Conservation (phyloP, 2,113 vertebrate species). For the Diglossa brunneiventris region DNA sequence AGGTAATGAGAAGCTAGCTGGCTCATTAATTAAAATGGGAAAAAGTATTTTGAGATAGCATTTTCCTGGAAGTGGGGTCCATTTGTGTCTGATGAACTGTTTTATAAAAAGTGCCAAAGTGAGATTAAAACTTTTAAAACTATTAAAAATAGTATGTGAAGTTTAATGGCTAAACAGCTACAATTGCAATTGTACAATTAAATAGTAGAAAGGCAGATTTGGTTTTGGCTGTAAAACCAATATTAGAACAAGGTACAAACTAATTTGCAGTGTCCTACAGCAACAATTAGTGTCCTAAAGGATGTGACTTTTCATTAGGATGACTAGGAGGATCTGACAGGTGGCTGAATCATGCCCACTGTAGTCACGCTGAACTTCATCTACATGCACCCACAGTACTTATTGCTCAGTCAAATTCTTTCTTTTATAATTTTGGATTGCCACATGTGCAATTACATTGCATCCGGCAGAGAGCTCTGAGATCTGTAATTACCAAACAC, state of each 20-base stretch:
- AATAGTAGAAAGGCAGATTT: conserved; percentile 11
- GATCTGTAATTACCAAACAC: conserved; percentile 61
- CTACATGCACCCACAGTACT: not conserved
- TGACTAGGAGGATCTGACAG: conserved; percentile 49
- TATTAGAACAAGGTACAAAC: conserved; percentile 5
- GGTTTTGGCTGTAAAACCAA: conserved; percentile 9
- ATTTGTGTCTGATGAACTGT: not conserved
- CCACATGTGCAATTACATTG: conserved; percentile 45
- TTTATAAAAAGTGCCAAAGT: not conserved
- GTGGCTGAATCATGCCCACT: conserved; percentile 36
- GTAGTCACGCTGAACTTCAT: conserved; percentile 10
- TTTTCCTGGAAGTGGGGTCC: not conserved
- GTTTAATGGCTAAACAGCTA: not conserved
- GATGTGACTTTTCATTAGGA: conserved; percentile 46
- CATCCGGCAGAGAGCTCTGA: conserved; percentile 22
- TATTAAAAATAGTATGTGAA: not conserved
- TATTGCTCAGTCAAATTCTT: conserved; percentile 46
- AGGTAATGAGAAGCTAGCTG: not conserved
- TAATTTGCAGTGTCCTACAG: not conserved
- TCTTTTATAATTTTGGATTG: conserved; percentile 44
- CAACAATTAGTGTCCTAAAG: conserved; percentile 28
- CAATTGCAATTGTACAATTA: not conserved
- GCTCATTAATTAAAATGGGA: not conserved
- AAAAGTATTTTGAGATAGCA: not conserved
- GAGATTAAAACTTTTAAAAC: not conserved